Evolutionary conservation across 1,140 invertebrate genomes (phyloP).

Genomic region (Periplaneta americana): DNA sequence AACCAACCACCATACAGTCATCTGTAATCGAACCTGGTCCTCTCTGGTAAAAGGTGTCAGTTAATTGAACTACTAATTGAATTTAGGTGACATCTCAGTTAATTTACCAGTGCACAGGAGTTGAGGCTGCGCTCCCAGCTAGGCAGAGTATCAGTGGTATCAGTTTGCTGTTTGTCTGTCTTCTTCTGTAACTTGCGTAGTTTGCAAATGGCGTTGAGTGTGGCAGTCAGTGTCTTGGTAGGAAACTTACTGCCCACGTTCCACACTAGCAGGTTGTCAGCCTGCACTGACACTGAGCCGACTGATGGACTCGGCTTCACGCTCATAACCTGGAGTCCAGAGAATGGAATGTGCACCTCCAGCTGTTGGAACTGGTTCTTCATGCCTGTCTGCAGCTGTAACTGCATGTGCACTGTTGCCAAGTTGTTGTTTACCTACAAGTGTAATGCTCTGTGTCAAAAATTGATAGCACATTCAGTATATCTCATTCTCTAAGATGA

Average conservation of each 20-base stretch:
- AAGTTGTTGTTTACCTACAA: not conserved
- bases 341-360: not conserved
- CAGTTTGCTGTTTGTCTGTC: not conserved
- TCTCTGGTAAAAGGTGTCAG: too few relatives aligned
- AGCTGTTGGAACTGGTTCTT: not conserved
- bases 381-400: not conserved
- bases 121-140: not conserved
- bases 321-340: not conserved
- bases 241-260: constrained; percentile 3
- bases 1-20: too few relatives aligned
- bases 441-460: too few relatives aligned
- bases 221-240: not conserved
- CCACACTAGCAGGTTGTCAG: not conserved
- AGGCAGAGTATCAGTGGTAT: not conserved
- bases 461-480: too few relatives aligned
- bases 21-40: too few relatives aligned
- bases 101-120: not conserved
- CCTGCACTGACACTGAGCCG: not conserved
- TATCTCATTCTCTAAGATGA: too few relatives aligned
- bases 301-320: not conserved
- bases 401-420: not conserved
- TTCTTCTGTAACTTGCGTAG: not conserved
- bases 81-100: too few relatives aligned
- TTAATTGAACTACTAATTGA: too few relatives aligned
- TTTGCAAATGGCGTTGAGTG: not conserved